phyloP scores from a whole-genome alignment of 2,888 invertebrate genomes.

The Alloplasta piceator region DNA sequence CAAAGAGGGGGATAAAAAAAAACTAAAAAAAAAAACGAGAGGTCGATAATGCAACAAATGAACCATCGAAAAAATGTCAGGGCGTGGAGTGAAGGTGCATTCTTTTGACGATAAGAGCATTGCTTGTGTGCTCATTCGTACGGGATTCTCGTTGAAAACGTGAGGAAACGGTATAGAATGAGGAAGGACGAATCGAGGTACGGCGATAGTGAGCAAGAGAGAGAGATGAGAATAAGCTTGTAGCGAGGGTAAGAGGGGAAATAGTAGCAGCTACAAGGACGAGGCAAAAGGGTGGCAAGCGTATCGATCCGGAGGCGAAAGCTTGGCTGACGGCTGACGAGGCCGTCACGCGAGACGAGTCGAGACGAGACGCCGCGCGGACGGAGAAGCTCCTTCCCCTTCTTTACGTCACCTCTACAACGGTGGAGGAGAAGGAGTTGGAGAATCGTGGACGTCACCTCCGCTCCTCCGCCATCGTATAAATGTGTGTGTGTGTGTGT shows the following conservation, averaged over 20 bases:
- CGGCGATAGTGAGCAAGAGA: constrained; percentile 59
- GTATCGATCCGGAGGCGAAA: constrained; percentile 82
- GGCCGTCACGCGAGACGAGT: constrained; percentile 83
- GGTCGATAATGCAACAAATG: constrained; percentile 10
- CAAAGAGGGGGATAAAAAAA: not conserved
- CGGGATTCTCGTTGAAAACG: constrained; percentile 36
- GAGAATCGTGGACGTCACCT: constrained; percentile 32
- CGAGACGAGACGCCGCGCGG: constrained; percentile 79
- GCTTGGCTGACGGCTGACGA: constrained; percentile 83
- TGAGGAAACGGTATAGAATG: constrained; percentile 43
- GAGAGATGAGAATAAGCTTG: constrained; percentile 68
- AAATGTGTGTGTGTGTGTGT: constrained; percentile 25
- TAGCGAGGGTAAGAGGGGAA: constrained; percentile 45
- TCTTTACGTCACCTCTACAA: constrained; percentile 56
- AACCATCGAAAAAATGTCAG: constrained; percentile 60
- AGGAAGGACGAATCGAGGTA: constrained; percentile 61
- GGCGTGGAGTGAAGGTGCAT: constrained; percentile 74
- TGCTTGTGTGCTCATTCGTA: constrained; percentile 34
- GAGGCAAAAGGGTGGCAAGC: constrained; percentile 78
- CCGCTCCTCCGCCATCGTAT: too few species aligned
- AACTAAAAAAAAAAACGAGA: not conserved
- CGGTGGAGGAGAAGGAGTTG: constrained; percentile 62
- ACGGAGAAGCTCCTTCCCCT: constrained; percentile 75
- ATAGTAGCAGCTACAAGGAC: constrained; percentile 57
- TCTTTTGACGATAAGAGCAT: constrained; percentile 77